A percentile compares a stretch with the other conserved stretches of the same genome.
These are phyloP conservation scores for Anomalospiza imberbis DNA, from an alignment of 2,797 vertebrate species.

Conservation along the genomic window DNA sequence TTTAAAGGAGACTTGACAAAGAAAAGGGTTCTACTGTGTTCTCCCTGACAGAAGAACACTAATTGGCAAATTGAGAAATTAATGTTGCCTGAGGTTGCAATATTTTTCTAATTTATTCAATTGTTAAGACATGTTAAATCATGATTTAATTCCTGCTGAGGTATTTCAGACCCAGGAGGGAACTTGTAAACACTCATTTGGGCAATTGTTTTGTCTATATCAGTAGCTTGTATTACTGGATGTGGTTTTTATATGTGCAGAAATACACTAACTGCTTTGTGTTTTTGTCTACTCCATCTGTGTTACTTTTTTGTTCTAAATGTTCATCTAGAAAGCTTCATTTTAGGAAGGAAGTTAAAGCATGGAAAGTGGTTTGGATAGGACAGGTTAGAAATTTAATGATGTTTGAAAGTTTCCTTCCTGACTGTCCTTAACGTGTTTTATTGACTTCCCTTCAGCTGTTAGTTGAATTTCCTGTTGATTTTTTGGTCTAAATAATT, in stretches of 20 bases:
- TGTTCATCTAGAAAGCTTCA: neutral
- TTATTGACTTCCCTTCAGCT: conserved; percentile 54
- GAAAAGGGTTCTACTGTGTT: neutral
- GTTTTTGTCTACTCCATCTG: neutral
- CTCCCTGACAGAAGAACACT: neutral
- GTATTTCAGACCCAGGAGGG: conserved; percentile 30
- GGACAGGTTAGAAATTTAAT: conserved; percentile 22
- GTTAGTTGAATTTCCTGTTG: conserved; percentile 49
- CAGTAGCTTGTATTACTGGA: neutral
- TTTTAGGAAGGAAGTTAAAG: conserved; percentile 44
- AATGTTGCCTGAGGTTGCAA: neutral
- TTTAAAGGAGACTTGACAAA: neutral
- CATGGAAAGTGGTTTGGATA: conserved; percentile 40
- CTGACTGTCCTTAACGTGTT: neutral
- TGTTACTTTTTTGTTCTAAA: neutral
- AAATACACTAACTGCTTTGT: neutral
- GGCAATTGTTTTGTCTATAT: neutral
- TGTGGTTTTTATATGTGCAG: neutral
- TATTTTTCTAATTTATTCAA: conserved; percentile 6
- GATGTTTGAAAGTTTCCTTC: conserved; percentile 62
- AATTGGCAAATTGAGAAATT: conserved; percentile 3
- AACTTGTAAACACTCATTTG: neutral
- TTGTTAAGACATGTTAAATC: neutral
- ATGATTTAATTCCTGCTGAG: conserved; percentile 21
- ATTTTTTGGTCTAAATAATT: conserved; percentile 5